Evolutionary conservation across 2,113 vertebrate genomes (phyloP), one percentile per base, ranked within the genome.

Genomic region (Zapornia atra): DNA sequence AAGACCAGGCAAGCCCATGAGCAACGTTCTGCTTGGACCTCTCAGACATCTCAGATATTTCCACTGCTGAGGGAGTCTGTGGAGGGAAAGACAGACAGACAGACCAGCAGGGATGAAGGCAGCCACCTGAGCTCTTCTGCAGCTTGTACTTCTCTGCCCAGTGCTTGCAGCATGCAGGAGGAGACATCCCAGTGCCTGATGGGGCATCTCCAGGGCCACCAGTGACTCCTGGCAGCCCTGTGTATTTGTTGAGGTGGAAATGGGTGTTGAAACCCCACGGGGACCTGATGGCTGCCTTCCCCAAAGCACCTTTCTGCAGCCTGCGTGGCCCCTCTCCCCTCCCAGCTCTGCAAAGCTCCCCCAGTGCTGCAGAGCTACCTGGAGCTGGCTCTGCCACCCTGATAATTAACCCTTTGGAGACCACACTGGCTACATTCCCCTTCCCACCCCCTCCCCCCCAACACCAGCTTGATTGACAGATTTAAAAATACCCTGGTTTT

Each of bases 1-100:
- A 99, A n/a, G 98, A 99, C 99, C 99, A 99, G 79, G 99, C 99
- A 80, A 99, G 98, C 14, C 99, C 99, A 3, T 99, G 98, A 38
- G 99, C 99, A 1, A 99, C 98, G 0, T 99, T 99, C 96, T 98
- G 97, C 96, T 98, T 98, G 86, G 82, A 97, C 81, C 81, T 94
- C 96, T 99, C 99, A 31, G 97, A 98, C 86, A 99, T 95, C 75
- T 98, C 98, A 24, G 98, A 99, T 65, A 99, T 79, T 90, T 99
- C 98, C 88, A 98, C 98, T 21, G 97, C 97, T 16, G 98, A 95
- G 31, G 97, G 98, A 51, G 77, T 95, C 99, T 99, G 96, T 21
- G 19, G 92, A 92, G 38, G 86, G 70, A 73, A 92, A 71, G 56
- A 68, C 22, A 88, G 60, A 76, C 36, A 88, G 60, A 76, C 36